Conservation (phyloP, 2,888 invertebrate genomes). For the Lacanobia wlatinum region DNA sequence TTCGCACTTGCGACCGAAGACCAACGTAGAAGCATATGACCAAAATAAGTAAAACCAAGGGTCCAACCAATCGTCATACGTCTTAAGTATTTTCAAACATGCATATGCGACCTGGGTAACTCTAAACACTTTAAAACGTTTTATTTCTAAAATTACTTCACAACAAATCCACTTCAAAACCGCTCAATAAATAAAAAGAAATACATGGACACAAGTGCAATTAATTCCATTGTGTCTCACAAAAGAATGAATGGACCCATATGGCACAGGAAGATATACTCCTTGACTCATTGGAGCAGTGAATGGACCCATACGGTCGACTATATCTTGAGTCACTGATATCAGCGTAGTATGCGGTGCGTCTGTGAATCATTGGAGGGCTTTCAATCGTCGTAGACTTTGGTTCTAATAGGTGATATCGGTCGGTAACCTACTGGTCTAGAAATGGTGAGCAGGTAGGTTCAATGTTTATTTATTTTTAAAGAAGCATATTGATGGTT, state of each 20-base stretch:
- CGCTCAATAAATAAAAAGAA: too few relatives aligned
- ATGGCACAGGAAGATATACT: background rate
- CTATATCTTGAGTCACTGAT: constrained; percentile 38
- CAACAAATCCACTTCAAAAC: too few relatives aligned
- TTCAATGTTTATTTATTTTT: background rate
- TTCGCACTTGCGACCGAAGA: background rate
- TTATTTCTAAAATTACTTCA: too few relatives aligned
- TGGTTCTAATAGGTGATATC: constrained; percentile 19
- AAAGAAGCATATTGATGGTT: background rate
- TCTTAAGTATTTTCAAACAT: too few relatives aligned
- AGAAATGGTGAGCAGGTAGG: background rate
- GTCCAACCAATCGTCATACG: too few relatives aligned
- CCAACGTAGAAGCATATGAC: background rate
- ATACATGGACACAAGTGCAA: background rate
- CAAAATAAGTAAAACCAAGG: background rate
- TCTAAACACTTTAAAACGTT: too few relatives aligned
- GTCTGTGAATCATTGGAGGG: constrained; percentile 35
- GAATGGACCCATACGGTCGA: constrained; percentile 16
- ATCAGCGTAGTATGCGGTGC: constrained; percentile 24
- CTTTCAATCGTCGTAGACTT: constrained; percentile 12
- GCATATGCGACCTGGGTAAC: too few relatives aligned
- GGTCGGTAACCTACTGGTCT: background rate
- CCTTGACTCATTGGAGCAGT: constrained; percentile 40
- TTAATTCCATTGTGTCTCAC: background rate
- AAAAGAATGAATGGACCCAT: constrained; percentile 20